Percentiles rank a stretch among this genome's conserved stretches.
Evolutionary conservation across 64 coral and sea anemone species (phyloP).

Genomic region (Montipora foliosa): DNA sequence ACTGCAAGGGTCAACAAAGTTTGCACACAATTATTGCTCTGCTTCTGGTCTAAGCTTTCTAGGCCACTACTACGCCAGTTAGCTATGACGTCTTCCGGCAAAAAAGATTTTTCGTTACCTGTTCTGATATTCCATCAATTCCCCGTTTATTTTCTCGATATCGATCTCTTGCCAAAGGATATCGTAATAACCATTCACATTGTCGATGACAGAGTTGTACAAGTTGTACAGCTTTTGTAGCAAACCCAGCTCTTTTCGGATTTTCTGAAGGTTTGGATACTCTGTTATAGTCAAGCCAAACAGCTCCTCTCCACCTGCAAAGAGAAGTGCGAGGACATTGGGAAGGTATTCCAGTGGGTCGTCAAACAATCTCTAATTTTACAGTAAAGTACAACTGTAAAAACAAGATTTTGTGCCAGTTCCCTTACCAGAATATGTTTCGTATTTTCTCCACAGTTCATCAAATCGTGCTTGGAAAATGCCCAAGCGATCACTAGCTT

Average conservation of each 20-base stretch:
- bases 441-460: slow-evolving; percentile 98
- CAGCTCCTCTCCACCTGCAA: slow-evolving; percentile 92
- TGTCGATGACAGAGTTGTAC: slow-evolving; percentile 98
- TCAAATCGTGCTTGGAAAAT: slow-evolving; percentile 99
- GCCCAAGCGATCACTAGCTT: slow-evolving; percentile 93
- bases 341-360: neutral
- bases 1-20: too few relatives aligned
- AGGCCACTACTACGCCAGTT: too few relatives aligned
- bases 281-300: slow-evolving; percentile 91
- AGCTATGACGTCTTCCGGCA: neutral
- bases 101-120: slow-evolving; percentile 25
- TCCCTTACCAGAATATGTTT: slow-evolving; percentile 93
- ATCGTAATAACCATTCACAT: slow-evolving; percentile 98
- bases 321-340: neutral
- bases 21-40: too few relatives aligned
- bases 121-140: slow-evolving; percentile 97
- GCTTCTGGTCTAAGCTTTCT: too few relatives aligned
- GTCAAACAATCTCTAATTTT: too few relatives aligned
- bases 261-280: slow-evolving; percentile 90
- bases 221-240: slow-evolving; percentile 96
- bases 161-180: slow-evolving; percentile 98
- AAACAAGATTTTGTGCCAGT: neutral
- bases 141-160: slow-evolving; percentile 96
- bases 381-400: neutral
- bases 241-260: slow-evolving; percentile 88